Evolutionary conservation across 2,797 vertebrate species (phyloP).

Genomic region (Amazona ochrocephala): DNA sequence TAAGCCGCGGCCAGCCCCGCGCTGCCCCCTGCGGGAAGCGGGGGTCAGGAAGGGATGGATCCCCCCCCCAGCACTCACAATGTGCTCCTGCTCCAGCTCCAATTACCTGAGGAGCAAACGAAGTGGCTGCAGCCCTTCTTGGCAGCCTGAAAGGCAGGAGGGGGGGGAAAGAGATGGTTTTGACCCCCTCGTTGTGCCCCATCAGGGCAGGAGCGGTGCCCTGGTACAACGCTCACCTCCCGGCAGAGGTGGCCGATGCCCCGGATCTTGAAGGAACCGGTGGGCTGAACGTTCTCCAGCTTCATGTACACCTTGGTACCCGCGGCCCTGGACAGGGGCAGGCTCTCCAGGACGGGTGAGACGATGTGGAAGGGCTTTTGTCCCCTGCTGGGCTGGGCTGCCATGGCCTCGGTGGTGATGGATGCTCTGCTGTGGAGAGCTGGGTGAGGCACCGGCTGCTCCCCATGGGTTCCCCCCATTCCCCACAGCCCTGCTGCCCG

Average conservation of each 20-base stretch:
- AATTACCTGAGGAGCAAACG: conserved; percentile 91
- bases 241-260: conserved; percentile 90
- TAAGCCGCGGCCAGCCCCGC: conserved; percentile 88
- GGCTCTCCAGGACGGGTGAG: conserved; percentile 87
- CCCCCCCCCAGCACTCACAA: accelerated
- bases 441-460: background rate
- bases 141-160: conserved; percentile 78
- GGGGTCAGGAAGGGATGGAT: background rate
- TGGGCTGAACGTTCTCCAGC: conserved; percentile 88
- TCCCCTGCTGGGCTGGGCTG: accelerated
- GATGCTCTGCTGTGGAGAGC: background rate
- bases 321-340: conserved; percentile 77
- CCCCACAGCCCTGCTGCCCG: accelerated
- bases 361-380: conserved; percentile 77
- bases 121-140: conserved; percentile 82
- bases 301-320: conserved; percentile 86
- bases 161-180: accelerated
- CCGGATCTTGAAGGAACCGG: conserved; percentile 92
- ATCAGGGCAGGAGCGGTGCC: accelerated
- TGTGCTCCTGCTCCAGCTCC: accelerated
- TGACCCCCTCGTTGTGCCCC: accelerated
- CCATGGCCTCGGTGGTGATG: background rate
- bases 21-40: conserved; percentile 81
- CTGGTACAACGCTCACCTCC: conserved; percentile 71
- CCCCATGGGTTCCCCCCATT: accelerated